Percentiles rank a stretch among this genome's conserved stretches.
phyloP scores from a whole-genome alignment of 2,113 vertebrate species.

The Halcyon senegalensis region DNA sequence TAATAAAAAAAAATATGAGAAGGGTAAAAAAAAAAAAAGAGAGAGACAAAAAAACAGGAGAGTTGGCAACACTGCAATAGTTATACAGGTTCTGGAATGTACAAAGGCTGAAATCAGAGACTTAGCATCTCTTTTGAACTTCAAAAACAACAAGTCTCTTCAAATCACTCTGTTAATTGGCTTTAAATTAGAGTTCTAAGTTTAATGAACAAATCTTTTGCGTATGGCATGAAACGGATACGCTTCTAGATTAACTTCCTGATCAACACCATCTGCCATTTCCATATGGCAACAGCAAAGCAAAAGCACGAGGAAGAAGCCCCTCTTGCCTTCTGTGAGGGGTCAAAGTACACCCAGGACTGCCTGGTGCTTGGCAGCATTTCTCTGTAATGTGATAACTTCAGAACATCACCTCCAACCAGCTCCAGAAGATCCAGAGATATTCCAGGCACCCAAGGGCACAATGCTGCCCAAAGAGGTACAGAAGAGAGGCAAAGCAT shows the following conservation, averaged over 20 bases:
- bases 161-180: constrained; percentile 66
- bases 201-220: constrained; percentile 62
- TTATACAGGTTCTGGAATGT: constrained; percentile 66
- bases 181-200: constrained; percentile 70
- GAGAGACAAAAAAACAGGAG: background rate
- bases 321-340: background rate
- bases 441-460: background rate
- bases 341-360: background rate
- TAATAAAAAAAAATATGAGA: background rate
- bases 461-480: background rate
- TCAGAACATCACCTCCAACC: background rate
- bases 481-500: background rate
- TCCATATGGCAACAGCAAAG: constrained; percentile 44
- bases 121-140: constrained; percentile 69
- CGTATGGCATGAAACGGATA: constrained; percentile 60
- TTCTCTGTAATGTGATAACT: background rate
- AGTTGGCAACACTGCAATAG: constrained; percentile 64
- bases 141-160: constrained; percentile 71
- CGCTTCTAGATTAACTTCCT: constrained; percentile 63
- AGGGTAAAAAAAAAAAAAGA: too few relatives aligned
- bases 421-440: background rate
- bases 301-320: constrained; percentile 1
- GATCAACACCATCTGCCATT: constrained; percentile 69
- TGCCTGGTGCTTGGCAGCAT: background rate
- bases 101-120: constrained; percentile 69